These are phyloP conservation scores for Drosophila varians DNA, from an alignment of 1,140 invertebrate genomes.

Conservation along the genomic window DNA sequence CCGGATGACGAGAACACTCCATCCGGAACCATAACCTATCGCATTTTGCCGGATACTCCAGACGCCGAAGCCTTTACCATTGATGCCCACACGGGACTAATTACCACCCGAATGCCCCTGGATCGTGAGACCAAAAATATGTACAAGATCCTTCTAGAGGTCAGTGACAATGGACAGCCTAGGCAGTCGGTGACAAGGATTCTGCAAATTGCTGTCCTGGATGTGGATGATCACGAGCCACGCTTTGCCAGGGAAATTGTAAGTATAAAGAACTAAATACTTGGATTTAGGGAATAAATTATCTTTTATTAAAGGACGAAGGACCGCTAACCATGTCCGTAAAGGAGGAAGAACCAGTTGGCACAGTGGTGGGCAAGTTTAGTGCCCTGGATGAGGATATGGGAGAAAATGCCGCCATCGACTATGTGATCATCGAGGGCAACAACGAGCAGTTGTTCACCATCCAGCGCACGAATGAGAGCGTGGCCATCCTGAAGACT, in stretches of 20 bases:
- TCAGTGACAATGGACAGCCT: conserved; percentile 89
- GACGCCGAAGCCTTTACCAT: conserved; percentile 88
- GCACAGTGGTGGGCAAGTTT: conserved; percentile 87
- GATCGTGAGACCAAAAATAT: conserved; percentile 89
- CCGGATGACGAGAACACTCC: conserved; percentile 90
- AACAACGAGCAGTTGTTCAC: conserved; percentile 88
- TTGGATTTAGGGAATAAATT: neutral
- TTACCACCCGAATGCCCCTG: conserved; percentile 88
- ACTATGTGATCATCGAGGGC: conserved; percentile 90
- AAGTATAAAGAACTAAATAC: conserved; percentile 59
- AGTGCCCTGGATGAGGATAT: conserved; percentile 90
- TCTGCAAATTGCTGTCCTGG: conserved; percentile 88
- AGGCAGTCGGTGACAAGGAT: conserved; percentile 90
- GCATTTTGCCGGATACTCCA: conserved; percentile 88
- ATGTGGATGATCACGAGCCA: conserved; percentile 92
- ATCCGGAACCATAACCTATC: conserved; percentile 90
- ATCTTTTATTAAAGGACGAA: conserved; percentile 84
- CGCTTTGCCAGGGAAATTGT: conserved; percentile 89
- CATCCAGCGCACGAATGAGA: conserved; percentile 87
- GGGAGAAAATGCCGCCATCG: conserved; percentile 90
- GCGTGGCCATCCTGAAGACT: conserved; percentile 87
- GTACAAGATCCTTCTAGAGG: conserved; percentile 90
- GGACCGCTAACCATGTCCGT: conserved; percentile 87
- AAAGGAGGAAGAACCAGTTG: conserved; percentile 87
- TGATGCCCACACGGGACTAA: conserved; percentile 88